phyloP scores from a whole-genome alignment of 2,113 vertebrate genomes.

The Oreochromis spilurus region DNA sequence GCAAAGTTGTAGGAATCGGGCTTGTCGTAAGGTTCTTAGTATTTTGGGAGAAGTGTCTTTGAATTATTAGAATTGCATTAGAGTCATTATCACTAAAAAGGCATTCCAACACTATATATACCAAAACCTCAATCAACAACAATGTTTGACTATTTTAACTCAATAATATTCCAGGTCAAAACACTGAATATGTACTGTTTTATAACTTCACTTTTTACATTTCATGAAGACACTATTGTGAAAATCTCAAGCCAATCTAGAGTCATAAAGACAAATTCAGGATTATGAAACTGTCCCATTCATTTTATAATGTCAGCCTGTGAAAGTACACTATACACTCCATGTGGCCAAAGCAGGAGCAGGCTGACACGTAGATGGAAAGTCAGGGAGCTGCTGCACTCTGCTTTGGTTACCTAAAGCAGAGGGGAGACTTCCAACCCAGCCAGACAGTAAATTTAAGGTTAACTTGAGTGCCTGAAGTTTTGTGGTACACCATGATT shows the following conservation, averaged over 20 bases:
- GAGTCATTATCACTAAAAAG: too few species aligned
- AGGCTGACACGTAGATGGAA: constrained; percentile 57
- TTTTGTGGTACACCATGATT: not conserved
- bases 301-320: not conserved
- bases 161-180: not conserved
- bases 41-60: too few species aligned
- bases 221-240: not conserved
- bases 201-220: not conserved
- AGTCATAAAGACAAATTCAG: not conserved
- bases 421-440: constrained; percentile 18
- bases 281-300: constrained; percentile 8
- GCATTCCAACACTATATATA: too few species aligned
- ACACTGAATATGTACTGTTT: not conserved
- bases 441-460: constrained; percentile 10
- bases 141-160: not conserved
- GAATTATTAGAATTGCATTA: not conserved
- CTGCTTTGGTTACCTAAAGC: constrained; percentile 41
- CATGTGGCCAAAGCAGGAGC: not conserved
- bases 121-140: not conserved
- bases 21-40: not conserved
- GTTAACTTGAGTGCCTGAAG: not conserved
- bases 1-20: not conserved
- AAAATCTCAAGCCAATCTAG: not conserved
- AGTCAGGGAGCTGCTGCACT: not conserved
- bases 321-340: constrained; percentile 37